phyloP scores from a whole-genome alignment of 2,797 vertebrate species.

The Periparus ater region DNA sequence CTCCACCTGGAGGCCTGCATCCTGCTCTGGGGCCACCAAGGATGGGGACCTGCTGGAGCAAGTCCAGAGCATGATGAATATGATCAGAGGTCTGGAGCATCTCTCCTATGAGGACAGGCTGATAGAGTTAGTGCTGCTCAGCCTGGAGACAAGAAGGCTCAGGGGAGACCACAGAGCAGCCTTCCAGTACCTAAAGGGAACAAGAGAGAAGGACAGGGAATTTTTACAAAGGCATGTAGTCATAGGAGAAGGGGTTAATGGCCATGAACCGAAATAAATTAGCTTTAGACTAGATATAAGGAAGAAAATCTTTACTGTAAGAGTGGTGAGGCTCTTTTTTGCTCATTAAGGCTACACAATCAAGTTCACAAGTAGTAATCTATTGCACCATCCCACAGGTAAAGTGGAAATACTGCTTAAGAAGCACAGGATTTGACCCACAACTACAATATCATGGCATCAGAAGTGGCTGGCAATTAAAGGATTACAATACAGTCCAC shows the following conservation, averaged over 20 bases:
- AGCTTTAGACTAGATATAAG: not conserved
- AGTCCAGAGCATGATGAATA: not conserved
- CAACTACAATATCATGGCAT: not conserved
- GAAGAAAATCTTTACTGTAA: not conserved
- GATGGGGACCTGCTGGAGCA: not conserved
- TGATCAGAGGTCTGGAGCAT: not conserved
- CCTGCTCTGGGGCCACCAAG: not conserved
- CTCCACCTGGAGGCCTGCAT: not conserved
- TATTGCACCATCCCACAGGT: not conserved
- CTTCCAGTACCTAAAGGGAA: not conserved
- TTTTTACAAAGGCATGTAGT: not conserved
- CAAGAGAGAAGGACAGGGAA: not conserved
- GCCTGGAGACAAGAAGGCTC: not conserved
- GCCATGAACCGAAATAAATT: not conserved
- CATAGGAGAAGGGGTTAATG: not conserved
- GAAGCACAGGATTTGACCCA: not conserved
- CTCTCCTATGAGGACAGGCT: not conserved
- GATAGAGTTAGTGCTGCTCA: not conserved
- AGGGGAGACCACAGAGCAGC: not conserved
- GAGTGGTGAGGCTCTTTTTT: not conserved
- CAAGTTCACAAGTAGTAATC: fast-evolving
- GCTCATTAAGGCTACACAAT: not conserved
- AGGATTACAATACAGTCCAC: conserved; percentile 15
- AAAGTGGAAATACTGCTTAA: not conserved
- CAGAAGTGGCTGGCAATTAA: conserved; percentile 59